Base-by-base conservation (phyloP, 2,113 vertebrate species). In the Xiphophorus couchianus region DNA sequence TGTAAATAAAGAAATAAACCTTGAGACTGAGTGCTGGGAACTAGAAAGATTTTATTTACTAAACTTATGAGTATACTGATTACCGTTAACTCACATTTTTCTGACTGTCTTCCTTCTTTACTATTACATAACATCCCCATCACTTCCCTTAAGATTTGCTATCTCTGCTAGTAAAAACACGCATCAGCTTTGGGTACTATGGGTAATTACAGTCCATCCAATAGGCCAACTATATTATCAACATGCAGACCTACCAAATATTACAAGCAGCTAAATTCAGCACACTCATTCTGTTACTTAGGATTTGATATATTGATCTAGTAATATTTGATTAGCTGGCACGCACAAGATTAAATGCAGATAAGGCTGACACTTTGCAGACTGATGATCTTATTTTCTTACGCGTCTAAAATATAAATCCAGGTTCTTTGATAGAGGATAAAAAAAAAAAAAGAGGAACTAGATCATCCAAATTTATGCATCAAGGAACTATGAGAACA, bases 1-100 rank as follows among this genome's bases (percentile, higher is more conserved):
- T 39, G 51, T 29, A 63, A 37, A 84, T 70, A 73, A 42, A 54
- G 25, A 88, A 82, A 78, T 74, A 22, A 28, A 10, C 13, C 35
- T 42, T 66, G 39, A 62, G 72, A 76, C 4, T 65, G 12, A 58
- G 58, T 66, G 62, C 12, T 64, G 33, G 27, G 25, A 39, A 65
- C 7, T 28, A 7, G 11, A 64, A 8, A 9, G 22, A 19, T 31
- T 30, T 5, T 48, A 28, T 28, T 28, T 28, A 28, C 28, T 2
- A 25, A 25, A 58, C 51, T n/a, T 3, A 58, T 58, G 7, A 58
- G 4, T n/a, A n/a, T 58, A 25, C 22, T n/a, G 7, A n/a, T 58
- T 58, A 58, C 51, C 0, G 7, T n/a, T 11, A 10, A 58, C 25
- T 11, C 51, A 58, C 17, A 11, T 58, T 58, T 58, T 58, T 58